These are phyloP conservation scores for Hyppa rectilinea DNA, from an alignment of 2,888 invertebrate genomes.

Conservation along the genomic window DNA sequence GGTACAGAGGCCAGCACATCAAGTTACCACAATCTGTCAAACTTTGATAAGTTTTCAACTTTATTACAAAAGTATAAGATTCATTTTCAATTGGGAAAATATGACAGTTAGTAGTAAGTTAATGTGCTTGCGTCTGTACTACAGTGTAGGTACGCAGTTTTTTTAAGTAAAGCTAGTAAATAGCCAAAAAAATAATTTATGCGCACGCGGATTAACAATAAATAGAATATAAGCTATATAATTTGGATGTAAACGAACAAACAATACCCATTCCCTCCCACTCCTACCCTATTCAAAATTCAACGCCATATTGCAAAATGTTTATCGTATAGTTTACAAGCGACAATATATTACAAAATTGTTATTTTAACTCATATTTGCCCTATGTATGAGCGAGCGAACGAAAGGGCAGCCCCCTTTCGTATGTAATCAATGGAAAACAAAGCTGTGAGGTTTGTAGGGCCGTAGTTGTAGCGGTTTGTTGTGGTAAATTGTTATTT, in stretches of 20 bases:
- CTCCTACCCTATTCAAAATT: conserved; percentile 35
- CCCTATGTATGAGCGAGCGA: conserved; percentile 64
- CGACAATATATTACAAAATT: conserved; percentile 65
- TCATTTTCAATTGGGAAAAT: too few relatives aligned
- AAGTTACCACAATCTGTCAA: too few relatives aligned
- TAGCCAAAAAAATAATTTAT: neutral
- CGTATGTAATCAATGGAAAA: conserved; percentile 70
- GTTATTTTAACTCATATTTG: conserved; percentile 71
- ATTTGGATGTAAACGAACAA: conserved; percentile 1
- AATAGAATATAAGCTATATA: neutral
- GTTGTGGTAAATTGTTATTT: neutral
- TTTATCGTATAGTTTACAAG: conserved; percentile 54
- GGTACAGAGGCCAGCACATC: too few relatives aligned
- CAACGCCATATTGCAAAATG: conserved; percentile 42
- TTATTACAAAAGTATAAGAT: too few relatives aligned
- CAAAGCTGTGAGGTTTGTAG: conserved; percentile 51
- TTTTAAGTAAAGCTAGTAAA: neutral
- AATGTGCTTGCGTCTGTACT: too few relatives aligned
- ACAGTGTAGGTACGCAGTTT: too few relatives aligned
- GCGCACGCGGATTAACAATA: neutral
- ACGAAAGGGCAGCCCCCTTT: conserved; percentile 71
- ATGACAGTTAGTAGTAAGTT: too few relatives aligned
- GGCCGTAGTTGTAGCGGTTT: conserved; percentile 61
- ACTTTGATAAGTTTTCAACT: too few relatives aligned
- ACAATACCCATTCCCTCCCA: conserved; percentile 12